Conservation (phyloP, 1,140 invertebrate species). For the Tetragonula clypearis region DNA sequence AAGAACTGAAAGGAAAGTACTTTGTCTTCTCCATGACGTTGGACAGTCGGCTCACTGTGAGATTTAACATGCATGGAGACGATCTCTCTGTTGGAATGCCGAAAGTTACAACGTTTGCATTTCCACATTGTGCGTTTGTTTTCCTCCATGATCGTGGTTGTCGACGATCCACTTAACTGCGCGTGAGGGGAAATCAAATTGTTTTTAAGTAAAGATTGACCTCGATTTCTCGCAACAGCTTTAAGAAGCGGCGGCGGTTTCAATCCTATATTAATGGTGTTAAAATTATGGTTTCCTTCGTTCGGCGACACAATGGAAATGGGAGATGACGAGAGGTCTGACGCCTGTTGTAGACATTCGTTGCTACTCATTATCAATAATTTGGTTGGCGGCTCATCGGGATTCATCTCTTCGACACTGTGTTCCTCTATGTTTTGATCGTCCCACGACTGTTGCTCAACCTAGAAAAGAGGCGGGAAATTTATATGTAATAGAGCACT, state of each 20-base stretch:
- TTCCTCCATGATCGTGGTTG: slow-evolving; percentile 61
- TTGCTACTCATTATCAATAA: slow-evolving; percentile 66
- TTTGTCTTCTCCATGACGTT: slow-evolving; percentile 55
- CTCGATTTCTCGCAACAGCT: slow-evolving; percentile 66
- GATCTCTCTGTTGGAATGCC: slow-evolving; percentile 85
- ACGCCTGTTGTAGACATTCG: slow-evolving; percentile 56
- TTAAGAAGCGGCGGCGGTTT: slow-evolving; percentile 73
- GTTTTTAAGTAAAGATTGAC: slow-evolving; percentile 75
- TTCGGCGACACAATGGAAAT: slow-evolving; percentile 18
- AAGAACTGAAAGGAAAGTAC: slow-evolving; percentile 37
- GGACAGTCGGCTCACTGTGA: slow-evolving; percentile 80
- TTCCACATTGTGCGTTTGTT: slow-evolving; percentile 87
- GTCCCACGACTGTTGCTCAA: slow-evolving; percentile 69
- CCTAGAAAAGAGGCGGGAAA: slow-evolving; percentile 42
- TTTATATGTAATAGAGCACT: background rate
- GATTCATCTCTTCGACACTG: slow-evolving; percentile 52
- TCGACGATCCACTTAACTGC: slow-evolving; percentile 38
- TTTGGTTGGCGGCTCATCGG: slow-evolving; percentile 69
- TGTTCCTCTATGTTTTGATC: slow-evolving; percentile 70
- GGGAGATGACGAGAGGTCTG: slow-evolving; percentile 48
- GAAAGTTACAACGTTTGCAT: slow-evolving; percentile 93
- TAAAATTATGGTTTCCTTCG: slow-evolving; percentile 50
- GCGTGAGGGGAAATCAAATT: slow-evolving; percentile 61
- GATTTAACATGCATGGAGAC: slow-evolving; percentile 86
- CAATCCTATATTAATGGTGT: slow-evolving; percentile 46